Base-by-base conservation (phyloP, 2,797 vertebrate genomes). In the Chromobotia macracanthus region DNA sequence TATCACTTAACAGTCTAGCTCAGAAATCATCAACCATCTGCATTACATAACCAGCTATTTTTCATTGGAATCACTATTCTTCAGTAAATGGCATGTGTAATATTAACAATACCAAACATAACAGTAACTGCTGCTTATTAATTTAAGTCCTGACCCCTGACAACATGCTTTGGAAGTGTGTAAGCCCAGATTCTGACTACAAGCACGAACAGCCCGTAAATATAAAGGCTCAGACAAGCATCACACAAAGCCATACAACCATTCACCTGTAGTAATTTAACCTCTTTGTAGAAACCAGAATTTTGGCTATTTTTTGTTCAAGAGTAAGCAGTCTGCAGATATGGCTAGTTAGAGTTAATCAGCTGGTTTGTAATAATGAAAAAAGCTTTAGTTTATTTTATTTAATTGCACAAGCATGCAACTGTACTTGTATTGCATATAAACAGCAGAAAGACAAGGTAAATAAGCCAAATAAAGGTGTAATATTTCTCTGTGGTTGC, bases 211-310 rank as follows among this genome's bases (percentile, higher is more conserved):
- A 41, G 3, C 31, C 16, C 50, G 31, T 55, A 55, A 75, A 75
- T 18, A 66, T 66, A 55, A 16, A 66, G 6, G 41, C 10, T 55
- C 15, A 41, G 15, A 65, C 31, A 44, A 41, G 60, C 2, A 16
- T 11, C 65, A 66, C 13, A 55, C 61, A 65, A 75, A 16, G 10
- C 58, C 23, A 28, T n/a, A 74, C 60, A 72, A 72, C 60, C 56
- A 64, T 3, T 56, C 51, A 38, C 35, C 31, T 51, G 18, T 5
- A 31, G 38, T 65, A 10, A 38, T 12, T 55, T 13, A 56, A 13
- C 1, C 28, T 53, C 7, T 53, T 44, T 53, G 46, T n/a, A 63
- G 5, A 0, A 60, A 60, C 21, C 19, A 31, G 21, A 23, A 16
- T 4, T 7, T 53, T 53, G 18, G 7, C 16, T 18, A 51, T 51